Evolutionary conservation across 2,888 invertebrate species (phyloP).

Genomic region (Drosophila kanekoi): DNA sequence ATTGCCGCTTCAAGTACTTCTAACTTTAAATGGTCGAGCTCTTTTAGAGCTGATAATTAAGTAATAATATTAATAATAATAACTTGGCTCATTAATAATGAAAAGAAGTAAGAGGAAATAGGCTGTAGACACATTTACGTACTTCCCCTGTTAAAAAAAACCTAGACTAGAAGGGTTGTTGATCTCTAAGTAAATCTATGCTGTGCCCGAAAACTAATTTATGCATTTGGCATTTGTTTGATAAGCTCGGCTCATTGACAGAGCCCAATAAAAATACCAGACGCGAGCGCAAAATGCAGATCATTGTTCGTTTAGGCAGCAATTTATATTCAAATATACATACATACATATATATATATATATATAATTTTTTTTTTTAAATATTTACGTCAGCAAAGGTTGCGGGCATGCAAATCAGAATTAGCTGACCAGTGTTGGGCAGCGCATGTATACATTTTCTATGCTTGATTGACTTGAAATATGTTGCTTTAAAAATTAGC

Average conservation of each 20-base stretch:
- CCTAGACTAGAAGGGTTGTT: constrained; percentile 2
- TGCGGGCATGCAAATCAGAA: constrained; percentile 13
- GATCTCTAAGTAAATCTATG: not conserved
- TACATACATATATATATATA: not conserved
- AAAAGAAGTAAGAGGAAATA: not conserved
- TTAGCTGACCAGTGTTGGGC: constrained; percentile 1
- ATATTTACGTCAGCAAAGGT: constrained; percentile 13
- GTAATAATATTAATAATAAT: not conserved
- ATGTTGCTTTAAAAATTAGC: constrained; percentile 3
- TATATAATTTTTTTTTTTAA: not conserved
- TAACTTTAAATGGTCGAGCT: not conserved
- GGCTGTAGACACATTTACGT: not conserved
- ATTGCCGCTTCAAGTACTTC: not conserved
- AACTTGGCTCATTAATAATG: not conserved
- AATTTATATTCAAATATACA: not conserved
- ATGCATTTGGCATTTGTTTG: not conserved
- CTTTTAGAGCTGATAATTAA: not conserved
- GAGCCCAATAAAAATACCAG: not conserved
- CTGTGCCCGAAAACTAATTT: not conserved
- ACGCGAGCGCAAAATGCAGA: not conserved
- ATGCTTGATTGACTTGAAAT: not conserved
- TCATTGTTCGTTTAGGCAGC: not conserved
- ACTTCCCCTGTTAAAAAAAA: not conserved
- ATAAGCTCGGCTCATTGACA: not conserved
- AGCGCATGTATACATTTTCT: not conserved